Evolutionary conservation across 1,140 invertebrate species (phyloP).

Genomic region (Cyclina sinensis): DNA sequence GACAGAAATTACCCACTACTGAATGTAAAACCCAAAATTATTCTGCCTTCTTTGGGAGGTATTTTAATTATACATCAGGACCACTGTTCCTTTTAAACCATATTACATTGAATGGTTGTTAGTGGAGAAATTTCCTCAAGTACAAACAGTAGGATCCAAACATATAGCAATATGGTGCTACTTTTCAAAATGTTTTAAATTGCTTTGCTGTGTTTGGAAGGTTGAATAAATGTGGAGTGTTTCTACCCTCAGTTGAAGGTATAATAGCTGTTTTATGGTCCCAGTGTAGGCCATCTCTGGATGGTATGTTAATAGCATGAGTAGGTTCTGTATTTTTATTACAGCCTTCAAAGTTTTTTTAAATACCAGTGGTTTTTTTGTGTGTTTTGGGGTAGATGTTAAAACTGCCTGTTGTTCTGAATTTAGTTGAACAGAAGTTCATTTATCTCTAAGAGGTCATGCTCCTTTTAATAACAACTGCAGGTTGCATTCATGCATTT

Average conservation of each 20-base stretch:
- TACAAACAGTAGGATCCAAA: background rate
- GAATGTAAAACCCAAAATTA: too few relatives aligned
- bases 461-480: too few relatives aligned
- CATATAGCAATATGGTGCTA: constrained; percentile 6
- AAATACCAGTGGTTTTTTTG: too few relatives aligned
- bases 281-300: background rate
- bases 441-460: too few relatives aligned
- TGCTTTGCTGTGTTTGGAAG: background rate
- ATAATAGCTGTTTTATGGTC: constrained; percentile 48
- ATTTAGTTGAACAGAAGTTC: too few relatives aligned
- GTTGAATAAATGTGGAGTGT: constrained; percentile 1
- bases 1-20: too few relatives aligned
- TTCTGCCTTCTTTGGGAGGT: background rate
- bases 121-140: background rate
- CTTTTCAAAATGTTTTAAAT: background rate
- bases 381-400: too few relatives aligned
- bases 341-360: background rate
- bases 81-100: background rate
- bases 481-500: too few relatives aligned
- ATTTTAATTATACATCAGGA: background rate
- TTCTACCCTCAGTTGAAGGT: background rate
- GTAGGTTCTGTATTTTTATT: constrained; percentile 30
- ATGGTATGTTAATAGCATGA: constrained; percentile 47
- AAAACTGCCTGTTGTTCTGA: too few relatives aligned
- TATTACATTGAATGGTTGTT: background rate